Conservation (phyloP, 2,888 invertebrate species). For the Xanthorhoe spadicearia region DNA sequence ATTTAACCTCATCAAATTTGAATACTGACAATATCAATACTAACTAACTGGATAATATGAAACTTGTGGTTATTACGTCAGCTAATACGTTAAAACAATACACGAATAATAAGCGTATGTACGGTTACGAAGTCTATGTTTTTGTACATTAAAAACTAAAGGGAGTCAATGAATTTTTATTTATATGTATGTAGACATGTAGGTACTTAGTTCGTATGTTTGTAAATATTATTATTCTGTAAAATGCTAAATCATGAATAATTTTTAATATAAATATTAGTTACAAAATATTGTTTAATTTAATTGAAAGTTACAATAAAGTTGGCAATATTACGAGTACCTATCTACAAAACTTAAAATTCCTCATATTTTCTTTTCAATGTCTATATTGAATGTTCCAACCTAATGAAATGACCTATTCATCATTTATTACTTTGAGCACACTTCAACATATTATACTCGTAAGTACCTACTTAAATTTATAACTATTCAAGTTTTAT, state of each 20-base stretch:
- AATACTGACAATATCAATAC: background rate
- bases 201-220: conserved; percentile 75
- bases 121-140: conserved; percentile 61
- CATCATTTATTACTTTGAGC: too few species aligned
- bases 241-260: conserved; percentile 84
- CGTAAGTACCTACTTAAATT: too few species aligned
- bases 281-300: conserved; percentile 81
- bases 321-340: too few species aligned
- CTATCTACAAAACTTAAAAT: too few species aligned
- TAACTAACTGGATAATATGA: background rate
- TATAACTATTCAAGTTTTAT: too few species aligned
- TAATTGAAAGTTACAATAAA: background rate
- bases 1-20: background rate
- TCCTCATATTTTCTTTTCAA: too few species aligned
- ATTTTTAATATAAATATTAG: conserved; percentile 83
- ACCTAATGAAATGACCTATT: too few species aligned
- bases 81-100: conserved; percentile 57
- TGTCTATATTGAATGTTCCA: too few species aligned
- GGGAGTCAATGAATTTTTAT: conserved; percentile 84
- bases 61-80: conserved; percentile 59
- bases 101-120: conserved; percentile 61
- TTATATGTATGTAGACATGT: conserved; percentile 81
- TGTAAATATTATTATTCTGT: conserved; percentile 84
- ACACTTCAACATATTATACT: too few species aligned
- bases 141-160: conserved; percentile 77